Percentiles rank a stretch among this genome's conserved stretches.
phyloP scores from a whole-genome alignment of 2,888 invertebrate genomes.

The Drosophila anceps region DNA sequence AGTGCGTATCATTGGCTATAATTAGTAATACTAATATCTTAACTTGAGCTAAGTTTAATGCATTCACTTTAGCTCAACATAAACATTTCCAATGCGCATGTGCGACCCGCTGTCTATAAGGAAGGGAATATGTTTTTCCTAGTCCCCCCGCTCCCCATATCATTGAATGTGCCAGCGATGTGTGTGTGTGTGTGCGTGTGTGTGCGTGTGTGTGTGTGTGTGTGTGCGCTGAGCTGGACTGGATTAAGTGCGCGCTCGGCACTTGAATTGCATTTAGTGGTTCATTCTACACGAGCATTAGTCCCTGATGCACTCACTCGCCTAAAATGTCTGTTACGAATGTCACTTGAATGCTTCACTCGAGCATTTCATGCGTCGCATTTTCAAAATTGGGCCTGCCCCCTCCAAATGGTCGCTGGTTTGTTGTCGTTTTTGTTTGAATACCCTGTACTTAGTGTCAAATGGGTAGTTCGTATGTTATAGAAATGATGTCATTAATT shows the following conservation, averaged over 20 bases:
- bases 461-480: too few relatives aligned
- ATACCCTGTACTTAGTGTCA: too few relatives aligned
- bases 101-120: constrained; percentile 22
- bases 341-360: constrained; percentile 62
- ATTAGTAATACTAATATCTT: neutral
- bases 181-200: constrained; percentile 7
- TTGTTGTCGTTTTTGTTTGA: neutral
- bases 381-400: constrained; percentile 25
- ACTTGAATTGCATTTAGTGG: constrained; percentile 44
- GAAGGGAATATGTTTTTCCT: constrained; percentile 3
- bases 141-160: neutral
- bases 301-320: constrained; percentile 24
- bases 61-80: neutral
- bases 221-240: neutral
- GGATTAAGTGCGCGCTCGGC: constrained; percentile 30
- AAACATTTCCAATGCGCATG: constrained; percentile 38
- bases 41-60: neutral
- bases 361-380: constrained; percentile 31
- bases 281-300: constrained; percentile 24
- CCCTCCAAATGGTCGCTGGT: constrained; percentile 38
- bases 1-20: neutral
- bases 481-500: too few relatives aligned
- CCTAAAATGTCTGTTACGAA: constrained; percentile 54
- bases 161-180: constrained; percentile 13
- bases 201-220: constrained; percentile 20